Conservation (phyloP, 2,797 vertebrate genomes). For the Podarcis siculus region DNA sequence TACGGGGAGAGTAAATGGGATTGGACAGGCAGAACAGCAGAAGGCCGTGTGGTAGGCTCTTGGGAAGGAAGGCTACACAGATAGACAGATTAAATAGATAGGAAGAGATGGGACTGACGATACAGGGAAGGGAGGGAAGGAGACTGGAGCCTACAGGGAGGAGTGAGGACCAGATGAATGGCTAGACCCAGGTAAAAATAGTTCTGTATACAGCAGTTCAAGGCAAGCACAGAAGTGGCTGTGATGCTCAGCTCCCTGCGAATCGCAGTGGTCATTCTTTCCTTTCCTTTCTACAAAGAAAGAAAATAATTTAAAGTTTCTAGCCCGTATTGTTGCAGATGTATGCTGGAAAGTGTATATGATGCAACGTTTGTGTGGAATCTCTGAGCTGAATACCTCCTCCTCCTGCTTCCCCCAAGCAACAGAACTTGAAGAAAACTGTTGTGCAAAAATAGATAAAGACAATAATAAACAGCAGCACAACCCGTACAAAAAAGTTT, state of each 20-base stretch:
- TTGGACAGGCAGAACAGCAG: conserved; percentile 24
- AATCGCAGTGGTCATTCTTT: too few species aligned
- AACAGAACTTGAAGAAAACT: not conserved
- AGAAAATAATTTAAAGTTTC: too few species aligned
- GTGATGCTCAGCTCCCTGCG: too few species aligned
- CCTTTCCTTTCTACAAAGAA: not conserved
- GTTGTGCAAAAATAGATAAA: not conserved
- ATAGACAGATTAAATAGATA: conserved; percentile 7
- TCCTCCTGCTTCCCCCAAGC: not conserved
- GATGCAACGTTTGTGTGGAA: not conserved
- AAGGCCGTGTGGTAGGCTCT: not conserved
- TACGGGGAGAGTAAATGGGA: conserved; percentile 1
- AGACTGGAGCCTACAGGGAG: not conserved
- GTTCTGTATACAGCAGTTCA: not conserved
- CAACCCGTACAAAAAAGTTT: too few species aligned
- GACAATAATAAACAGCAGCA: not conserved
- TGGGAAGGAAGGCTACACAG: not conserved
- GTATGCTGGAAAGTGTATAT: not conserved
- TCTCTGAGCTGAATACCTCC: not conserved
- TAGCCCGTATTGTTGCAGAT: not conserved
- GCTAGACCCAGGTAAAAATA: not conserved
- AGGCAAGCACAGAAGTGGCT: not conserved
- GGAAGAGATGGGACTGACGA: not conserved
- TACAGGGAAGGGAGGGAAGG: not conserved
- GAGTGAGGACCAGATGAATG: too few species aligned